phyloP scores from a whole-genome alignment of 2,888 invertebrate species.

The Rhagonycha fulva region DNA sequence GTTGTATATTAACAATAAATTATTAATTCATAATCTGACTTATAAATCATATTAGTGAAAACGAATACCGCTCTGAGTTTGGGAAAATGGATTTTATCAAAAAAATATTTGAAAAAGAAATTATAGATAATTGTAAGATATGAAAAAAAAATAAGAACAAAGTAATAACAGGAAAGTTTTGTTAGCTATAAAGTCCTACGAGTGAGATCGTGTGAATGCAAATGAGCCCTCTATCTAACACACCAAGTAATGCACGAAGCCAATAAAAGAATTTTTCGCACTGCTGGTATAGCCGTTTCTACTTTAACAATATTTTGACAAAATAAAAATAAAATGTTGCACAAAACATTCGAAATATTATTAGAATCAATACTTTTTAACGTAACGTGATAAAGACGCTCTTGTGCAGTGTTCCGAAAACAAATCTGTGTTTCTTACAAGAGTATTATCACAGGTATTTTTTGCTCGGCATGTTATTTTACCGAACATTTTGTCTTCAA shows the following conservation, averaged over 20 bases:
- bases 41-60: not conserved
- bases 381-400: not conserved
- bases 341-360: not conserved
- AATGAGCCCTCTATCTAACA: conserved; percentile 39
- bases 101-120: not conserved
- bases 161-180: conserved; percentile 37
- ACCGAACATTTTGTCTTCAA: not conserved
- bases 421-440: not conserved
- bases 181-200: conserved; percentile 37
- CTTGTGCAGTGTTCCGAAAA: not conserved
- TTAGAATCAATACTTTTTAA: not conserved
- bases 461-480: not conserved
- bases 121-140: conserved; percentile 18
- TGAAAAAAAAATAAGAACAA: conserved; percentile 40
- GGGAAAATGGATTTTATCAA: not conserved
- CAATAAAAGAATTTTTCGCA: conserved; percentile 32
- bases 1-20: not conserved
- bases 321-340: not conserved
- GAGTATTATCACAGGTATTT: not conserved
- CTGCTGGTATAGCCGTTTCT: conserved; percentile 20
- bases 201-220: conserved; percentile 39
- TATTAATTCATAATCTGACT: not conserved
- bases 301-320: conserved; percentile 7
- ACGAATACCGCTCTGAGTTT: too few relatives aligned
- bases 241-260: conserved; percentile 37